Evolutionary conservation across 1,140 invertebrate species (phyloP).

Genomic region (Heliconius melpomene): DNA sequence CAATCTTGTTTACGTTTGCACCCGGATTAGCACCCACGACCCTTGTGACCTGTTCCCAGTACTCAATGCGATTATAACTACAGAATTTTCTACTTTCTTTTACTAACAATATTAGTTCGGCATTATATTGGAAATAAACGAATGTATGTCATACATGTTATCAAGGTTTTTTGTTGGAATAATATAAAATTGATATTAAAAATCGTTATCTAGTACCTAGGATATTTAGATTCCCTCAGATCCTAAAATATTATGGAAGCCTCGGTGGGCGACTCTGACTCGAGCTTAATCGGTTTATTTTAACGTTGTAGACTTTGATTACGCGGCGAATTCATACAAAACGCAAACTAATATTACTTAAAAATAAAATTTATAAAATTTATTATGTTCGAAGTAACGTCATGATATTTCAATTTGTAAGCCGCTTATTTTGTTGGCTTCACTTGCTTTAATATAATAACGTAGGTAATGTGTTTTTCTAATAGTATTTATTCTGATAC

Average conservation of each 20-base stretch:
- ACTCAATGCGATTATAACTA: not conserved
- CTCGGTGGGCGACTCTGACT: too few species aligned
- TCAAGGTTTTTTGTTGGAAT: too few species aligned
- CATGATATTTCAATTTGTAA: constrained; percentile 8
- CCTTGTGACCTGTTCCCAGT: not conserved
- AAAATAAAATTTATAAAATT: not conserved
- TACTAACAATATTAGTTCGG: not conserved
- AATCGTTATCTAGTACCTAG: too few species aligned
- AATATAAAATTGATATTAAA: too few species aligned
- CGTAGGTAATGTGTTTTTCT: not conserved
- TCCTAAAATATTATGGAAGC: too few species aligned
- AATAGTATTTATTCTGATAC: not conserved
- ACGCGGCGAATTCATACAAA: too few species aligned
- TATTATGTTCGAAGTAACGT: not conserved
- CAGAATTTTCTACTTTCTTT: not conserved
- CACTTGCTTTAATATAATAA: not conserved
- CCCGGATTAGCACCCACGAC: not conserved
- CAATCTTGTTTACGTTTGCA: constrained; percentile 2
- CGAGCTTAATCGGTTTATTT: too few species aligned
- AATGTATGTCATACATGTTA: too few species aligned
- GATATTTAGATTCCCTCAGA: too few species aligned
- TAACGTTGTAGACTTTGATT: too few species aligned
- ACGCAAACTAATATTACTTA: not conserved
- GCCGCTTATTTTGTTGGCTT: constrained; percentile 6
- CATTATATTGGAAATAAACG: too few species aligned